Base-by-base conservation (phyloP, 1,140 invertebrate genomes). In the Rhizoglyphus robini region DNA sequence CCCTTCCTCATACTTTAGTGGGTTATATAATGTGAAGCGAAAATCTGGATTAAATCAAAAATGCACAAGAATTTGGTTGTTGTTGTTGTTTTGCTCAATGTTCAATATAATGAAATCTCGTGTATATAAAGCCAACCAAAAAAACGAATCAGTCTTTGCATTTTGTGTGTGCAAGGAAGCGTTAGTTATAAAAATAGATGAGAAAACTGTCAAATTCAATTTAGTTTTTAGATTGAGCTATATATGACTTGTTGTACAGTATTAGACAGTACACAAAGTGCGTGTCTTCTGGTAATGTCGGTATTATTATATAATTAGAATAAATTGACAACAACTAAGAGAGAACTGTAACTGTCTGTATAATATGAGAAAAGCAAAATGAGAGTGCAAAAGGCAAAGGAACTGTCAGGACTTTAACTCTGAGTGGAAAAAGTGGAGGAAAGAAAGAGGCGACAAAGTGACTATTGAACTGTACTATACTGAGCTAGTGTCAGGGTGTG, bases 151-250 rank as follows among this genome's bases (percentile, higher is more conserved):
- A n/a, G n/a, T n/a, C n/a, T n/a, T 41, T 41, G 8, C 36, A 41
- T 11, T 11, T 18, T 41, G 8, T 41, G 36, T 11, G 18, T 11
- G 18, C 36, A 41, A 11, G 8, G 36, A 41, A 41, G 36, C 36
- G 18, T n/a, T 11, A 54, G 8, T 8, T 27, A 32, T 27, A 54
- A 23, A 54, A 15, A 54, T 27, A 54, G 23, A 54, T 8, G 5
- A 32, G 51, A 32, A 20, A 54, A 54, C 51, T 54, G 51, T 54
- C 51, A 54, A 8, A 54, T 54, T 54, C 51, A 54, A 54, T 54
- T 54, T 5, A 54, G 36, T 11, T 41, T 41, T 41, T 18, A 41
- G 36, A 41, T 8, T 41, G 18, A 18, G 36, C 36, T 41, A 11
- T 41, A 11, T 41, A n/a, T n/a, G n/a, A n/a, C n/a, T n/a, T n/a